phyloP scores from a whole-genome alignment of 2,888 invertebrate species.

The Drosophila fungiperda region DNA sequence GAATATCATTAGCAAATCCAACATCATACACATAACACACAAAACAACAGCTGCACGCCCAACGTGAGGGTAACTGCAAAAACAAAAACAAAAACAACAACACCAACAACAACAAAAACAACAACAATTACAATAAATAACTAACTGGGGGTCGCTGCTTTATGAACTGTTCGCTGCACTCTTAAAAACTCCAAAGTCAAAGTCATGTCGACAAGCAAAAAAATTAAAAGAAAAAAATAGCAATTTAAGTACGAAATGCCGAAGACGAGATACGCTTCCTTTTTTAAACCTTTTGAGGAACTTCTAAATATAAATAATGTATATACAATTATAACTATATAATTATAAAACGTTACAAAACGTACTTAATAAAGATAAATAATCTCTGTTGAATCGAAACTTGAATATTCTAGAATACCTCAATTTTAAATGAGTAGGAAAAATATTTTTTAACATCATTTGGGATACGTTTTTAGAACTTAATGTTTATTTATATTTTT shows the following conservation, averaged over 20 bases:
- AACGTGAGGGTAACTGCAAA: slow-evolving; percentile 42
- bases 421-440: not conserved
- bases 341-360: not conserved
- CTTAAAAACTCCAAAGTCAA: slow-evolving; percentile 52
- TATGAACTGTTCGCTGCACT: slow-evolving; percentile 50
- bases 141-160: slow-evolving; percentile 55
- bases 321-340: not conserved
- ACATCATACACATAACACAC: not conserved
- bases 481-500: too few species aligned
- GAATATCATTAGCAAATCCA: slow-evolving; percentile 71
- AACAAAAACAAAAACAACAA: slow-evolving; percentile 25
- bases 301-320: not conserved
- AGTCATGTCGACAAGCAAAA: slow-evolving; percentile 32
- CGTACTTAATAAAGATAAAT: not conserved
- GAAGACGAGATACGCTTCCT: slow-evolving; percentile 5
- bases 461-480: not conserved
- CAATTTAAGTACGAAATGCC: too few species aligned
- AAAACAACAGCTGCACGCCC: slow-evolving; percentile 21
- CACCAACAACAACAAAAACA: slow-evolving; percentile 18
- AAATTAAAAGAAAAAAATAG: not conserved
- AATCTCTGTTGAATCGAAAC: not conserved
- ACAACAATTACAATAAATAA: slow-evolving; percentile 21
- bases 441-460: not conserved
- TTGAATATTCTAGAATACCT: not conserved
- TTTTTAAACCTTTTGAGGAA: not conserved